A percentile compares a stretch with the other conserved stretches of the same genome.
These are phyloP conservation scores for Lycodopsis pacificus DNA, from an alignment of 2,797 vertebrate genomes.

Conservation along the genomic window DNA sequence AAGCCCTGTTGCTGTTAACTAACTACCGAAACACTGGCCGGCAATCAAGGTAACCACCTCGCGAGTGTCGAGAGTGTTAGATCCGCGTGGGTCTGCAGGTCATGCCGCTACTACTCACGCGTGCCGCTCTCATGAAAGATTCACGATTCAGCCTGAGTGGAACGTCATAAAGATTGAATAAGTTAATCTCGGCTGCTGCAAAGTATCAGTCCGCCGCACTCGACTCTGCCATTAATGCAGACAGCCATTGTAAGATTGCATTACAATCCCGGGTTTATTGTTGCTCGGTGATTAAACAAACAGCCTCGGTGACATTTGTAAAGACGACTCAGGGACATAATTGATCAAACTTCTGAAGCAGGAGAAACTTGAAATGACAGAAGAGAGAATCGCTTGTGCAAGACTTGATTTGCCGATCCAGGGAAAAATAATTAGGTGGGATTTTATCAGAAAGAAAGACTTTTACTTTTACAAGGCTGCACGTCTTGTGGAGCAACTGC, in stretches of 20 bases:
- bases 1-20: slow-evolving; percentile 31
- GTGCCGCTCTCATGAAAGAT: slow-evolving; percentile 74
- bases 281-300: slow-evolving; percentile 66
- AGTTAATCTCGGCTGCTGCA: slow-evolving; percentile 50
- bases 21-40: slow-evolving; percentile 26
- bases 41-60: slow-evolving; percentile 47
- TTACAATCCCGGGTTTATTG: slow-evolving; percentile 54
- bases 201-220: slow-evolving; percentile 55
- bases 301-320: slow-evolving; percentile 43
- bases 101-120: slow-evolving; percentile 48
- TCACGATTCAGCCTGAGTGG: slow-evolving; percentile 64
- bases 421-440: slow-evolving; percentile 58
- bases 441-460: slow-evolving; percentile 46
- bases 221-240: slow-evolving; percentile 56
- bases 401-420: slow-evolving; percentile 40
- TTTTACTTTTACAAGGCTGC: slow-evolving; percentile 59
- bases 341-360: slow-evolving; percentile 7
- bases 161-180: slow-evolving; percentile 73
- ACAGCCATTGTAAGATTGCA: slow-evolving; percentile 45
- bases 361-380: slow-evolving; percentile 39
- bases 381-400: slow-evolving; percentile 40
- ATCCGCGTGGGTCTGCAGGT: slow-evolving; percentile 54
- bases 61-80: slow-evolving; percentile 34
- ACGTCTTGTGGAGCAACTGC: slow-evolving; percentile 60
- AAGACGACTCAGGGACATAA: slow-evolving; percentile 34